Conservation (phyloP, 2,888 invertebrate genomes). For the Strigamia maritima region DNA sequence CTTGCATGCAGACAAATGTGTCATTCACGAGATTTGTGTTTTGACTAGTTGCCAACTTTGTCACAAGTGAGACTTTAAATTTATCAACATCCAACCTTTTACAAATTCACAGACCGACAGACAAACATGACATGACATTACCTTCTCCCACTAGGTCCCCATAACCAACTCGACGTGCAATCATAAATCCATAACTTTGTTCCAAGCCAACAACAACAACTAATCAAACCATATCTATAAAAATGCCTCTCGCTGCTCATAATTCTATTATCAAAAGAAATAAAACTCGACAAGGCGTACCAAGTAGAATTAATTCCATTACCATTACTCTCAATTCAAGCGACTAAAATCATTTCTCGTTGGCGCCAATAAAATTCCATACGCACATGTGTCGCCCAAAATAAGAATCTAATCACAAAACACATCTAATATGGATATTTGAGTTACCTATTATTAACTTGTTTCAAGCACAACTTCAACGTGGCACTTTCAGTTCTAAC, state of each 20-base stretch:
- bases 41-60: constrained; percentile 20
- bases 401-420: neutral
- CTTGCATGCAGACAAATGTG: constrained; percentile 22
- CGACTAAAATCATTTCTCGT: neutral
- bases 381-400: neutral
- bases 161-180: neutral
- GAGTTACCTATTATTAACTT: no score
- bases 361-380: neutral
- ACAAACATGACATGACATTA: constrained; percentile 21
- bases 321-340: neutral
- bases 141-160: constrained; percentile 11
- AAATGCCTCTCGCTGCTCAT: neutral
- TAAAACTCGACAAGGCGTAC: neutral
- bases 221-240: neutral
- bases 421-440: neutral
- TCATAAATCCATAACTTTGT: constrained; percentile 8
- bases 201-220: constrained; percentile 1
- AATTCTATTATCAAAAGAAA: neutral
- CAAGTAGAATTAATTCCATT: neutral
- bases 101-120: constrained; percentile 26
- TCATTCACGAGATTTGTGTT: constrained; percentile 25
- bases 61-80: constrained; percentile 17
- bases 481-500: no score
- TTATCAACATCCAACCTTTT: constrained; percentile 28
- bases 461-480: no score